Evolutionary conservation across 2,113 vertebrate genomes (phyloP).

Genomic region (Dryoscopus gambensis): DNA sequence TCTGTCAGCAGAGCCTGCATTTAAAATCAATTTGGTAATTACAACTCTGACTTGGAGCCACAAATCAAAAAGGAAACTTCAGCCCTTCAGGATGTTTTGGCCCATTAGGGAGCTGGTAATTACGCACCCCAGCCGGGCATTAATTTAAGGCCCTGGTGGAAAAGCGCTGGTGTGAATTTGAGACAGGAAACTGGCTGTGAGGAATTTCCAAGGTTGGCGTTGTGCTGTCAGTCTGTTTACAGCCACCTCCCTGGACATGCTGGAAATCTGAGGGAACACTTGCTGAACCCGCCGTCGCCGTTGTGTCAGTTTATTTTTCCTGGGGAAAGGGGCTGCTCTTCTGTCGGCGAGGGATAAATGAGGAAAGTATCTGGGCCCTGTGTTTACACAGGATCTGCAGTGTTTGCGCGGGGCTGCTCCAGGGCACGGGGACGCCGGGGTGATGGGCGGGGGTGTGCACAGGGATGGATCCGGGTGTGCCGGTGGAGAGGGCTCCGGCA

Average conservation of each 20-base stretch:
- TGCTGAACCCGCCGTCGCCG: neutral
- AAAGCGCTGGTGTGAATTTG: constrained; percentile 52
- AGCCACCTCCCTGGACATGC: constrained; percentile 37
- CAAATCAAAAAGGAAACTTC: constrained; percentile 63
- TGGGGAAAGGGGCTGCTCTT: neutral
- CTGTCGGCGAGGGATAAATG: constrained; percentile 22
- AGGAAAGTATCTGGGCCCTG: neutral
- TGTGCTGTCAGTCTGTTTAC: constrained; percentile 53
- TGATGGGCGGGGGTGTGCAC: neutral
- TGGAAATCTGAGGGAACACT: constrained; percentile 53
- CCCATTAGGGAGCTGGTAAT: constrained; percentile 57
- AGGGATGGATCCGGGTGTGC: neutral
- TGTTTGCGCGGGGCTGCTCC: constrained; percentile 8
- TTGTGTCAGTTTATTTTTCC: constrained; percentile 39
- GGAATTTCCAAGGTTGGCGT: constrained; percentile 25
- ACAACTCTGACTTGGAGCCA: constrained; percentile 41
- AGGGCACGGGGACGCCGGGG: neutral
- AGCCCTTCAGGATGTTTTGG: constrained; percentile 62
- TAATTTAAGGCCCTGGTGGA: constrained; percentile 40
- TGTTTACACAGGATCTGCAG: constrained; percentile 24
- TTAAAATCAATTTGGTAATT: constrained; percentile 68
- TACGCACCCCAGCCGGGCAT: constrained; percentile 54
- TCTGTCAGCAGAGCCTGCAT: constrained; percentile 56
- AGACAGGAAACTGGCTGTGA: constrained; percentile 27
- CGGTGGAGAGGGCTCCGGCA: neutral